Percentiles rank a stretch among this genome's conserved stretches.
Conservation (phyloP, 2,113 vertebrate genomes). For the Paradoxurus hermaphroditus region DNA sequence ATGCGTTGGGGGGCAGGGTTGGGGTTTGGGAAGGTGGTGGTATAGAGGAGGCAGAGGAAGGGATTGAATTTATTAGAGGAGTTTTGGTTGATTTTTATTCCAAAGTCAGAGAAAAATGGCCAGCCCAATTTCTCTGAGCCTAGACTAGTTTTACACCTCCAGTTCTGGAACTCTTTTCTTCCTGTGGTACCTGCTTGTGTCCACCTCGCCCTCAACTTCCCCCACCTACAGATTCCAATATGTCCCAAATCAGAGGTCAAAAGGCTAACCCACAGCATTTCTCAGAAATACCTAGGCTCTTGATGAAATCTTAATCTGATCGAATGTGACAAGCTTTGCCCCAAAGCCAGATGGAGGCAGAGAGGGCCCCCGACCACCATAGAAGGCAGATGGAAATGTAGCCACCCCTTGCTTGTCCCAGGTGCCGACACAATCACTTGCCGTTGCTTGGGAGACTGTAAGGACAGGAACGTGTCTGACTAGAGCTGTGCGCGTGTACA, state of each 20-base stretch:
- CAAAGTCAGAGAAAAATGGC: not conserved
- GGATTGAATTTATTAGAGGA: not conserved
- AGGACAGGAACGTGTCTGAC: not conserved
- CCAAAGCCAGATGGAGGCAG: conserved; percentile 4
- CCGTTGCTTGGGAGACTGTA: not conserved
- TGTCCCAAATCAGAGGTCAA: conserved; percentile 13
- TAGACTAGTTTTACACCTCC: not conserved
- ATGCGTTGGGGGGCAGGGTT: not conserved
- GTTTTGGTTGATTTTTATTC: not conserved
- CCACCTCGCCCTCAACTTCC: not conserved
- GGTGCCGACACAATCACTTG: not conserved
- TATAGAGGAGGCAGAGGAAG: not conserved
- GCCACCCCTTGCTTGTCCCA: not conserved
- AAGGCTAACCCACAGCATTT: conserved; percentile 13
- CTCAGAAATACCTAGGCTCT: not conserved
- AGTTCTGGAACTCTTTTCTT: not conserved
- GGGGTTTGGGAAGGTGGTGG: not conserved
- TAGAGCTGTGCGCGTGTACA: not conserved
- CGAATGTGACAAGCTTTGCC: conserved; percentile 38
- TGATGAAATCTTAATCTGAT: conserved; percentile 38
- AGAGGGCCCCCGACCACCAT: not conserved
- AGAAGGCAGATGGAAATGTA: not conserved
- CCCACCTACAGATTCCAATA: not conserved
- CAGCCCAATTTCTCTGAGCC: not conserved
- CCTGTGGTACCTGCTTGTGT: not conserved